Evolutionary conservation across 2,888 invertebrate species (phyloP).

Genomic region (Pachliopta kotzebuea): DNA sequence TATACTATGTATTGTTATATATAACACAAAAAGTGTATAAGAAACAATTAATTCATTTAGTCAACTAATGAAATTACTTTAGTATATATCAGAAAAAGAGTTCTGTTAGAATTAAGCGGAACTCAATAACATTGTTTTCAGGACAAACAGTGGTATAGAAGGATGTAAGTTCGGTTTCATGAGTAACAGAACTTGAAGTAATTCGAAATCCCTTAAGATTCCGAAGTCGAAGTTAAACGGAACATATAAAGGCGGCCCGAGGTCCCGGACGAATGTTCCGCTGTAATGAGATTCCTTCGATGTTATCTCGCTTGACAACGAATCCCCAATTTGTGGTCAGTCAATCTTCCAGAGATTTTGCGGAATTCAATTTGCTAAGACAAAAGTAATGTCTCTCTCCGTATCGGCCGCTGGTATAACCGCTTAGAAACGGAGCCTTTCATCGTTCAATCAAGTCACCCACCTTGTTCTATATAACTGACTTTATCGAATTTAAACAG

Average conservation of each 20-base stretch:
- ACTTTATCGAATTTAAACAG: too few species aligned
- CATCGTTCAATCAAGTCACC: constrained; percentile 20
- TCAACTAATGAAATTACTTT: constrained; percentile 4
- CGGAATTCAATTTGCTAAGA: constrained; percentile 75
- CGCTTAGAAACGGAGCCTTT: constrained; percentile 40
- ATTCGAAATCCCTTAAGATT: constrained; percentile 57
- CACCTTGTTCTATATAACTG: not conserved
- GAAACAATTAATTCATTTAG: too few species aligned
- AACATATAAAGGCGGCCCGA: constrained; percentile 55
- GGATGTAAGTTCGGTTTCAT: constrained; percentile 10
- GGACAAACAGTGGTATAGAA: constrained; percentile 21
- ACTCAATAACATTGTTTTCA: constrained; percentile 27
- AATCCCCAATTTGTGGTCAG: constrained; percentile 78
- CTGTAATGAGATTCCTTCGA: constrained; percentile 76
- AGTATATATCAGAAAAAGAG: not conserved
- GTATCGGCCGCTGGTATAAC: constrained; percentile 48
- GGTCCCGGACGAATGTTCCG: constrained; percentile 57
- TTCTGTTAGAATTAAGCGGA: constrained; percentile 10
- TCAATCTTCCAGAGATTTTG: constrained; percentile 68
- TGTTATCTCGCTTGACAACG: constrained; percentile 75
- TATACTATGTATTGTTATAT: too few species aligned
- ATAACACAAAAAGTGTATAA: too few species aligned
- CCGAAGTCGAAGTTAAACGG: constrained; percentile 52
- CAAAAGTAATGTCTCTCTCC: constrained; percentile 61
- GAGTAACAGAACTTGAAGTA: constrained; percentile 39